Percentiles rank a stretch among this genome's conserved stretches.
These are phyloP conservation scores for Falcaria lacertinaria DNA, from an alignment of 2,888 invertebrate genomes.

Conservation along the genomic window DNA sequence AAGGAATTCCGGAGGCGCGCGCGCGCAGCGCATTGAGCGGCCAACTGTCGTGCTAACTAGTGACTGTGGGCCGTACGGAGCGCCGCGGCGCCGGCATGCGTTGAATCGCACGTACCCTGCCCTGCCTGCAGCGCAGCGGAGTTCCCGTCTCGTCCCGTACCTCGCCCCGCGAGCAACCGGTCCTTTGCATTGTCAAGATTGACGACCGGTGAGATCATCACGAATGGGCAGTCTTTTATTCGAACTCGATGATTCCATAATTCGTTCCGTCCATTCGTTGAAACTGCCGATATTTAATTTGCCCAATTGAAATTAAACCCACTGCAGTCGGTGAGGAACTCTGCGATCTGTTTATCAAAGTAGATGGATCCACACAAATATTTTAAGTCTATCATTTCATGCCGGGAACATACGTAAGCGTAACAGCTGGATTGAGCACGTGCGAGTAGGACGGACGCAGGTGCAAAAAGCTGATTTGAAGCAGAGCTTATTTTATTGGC, in stretches of 20 bases:
- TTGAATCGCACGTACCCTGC: conserved; percentile 65
- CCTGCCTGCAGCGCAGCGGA: conserved; percentile 60
- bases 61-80: conserved; percentile 37
- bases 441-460: conserved; percentile 74
- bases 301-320: no score
- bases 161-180: conserved; percentile 61
- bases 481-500: conserved; percentile 54
- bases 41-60: conserved; percentile 64
- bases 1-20: conserved; percentile 49
- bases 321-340: no score
- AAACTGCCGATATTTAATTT: conserved; percentile 12
- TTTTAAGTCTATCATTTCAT: conserved; percentile 4
- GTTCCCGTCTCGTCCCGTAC: conserved; percentile 50
- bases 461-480: conserved; percentile 51
- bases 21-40: conserved; percentile 70
- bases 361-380: not conserved
- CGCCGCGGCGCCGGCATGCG: conserved; percentile 38
- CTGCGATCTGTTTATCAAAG: not conserved
- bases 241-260: conserved; percentile 42
- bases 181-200: conserved; percentile 77
- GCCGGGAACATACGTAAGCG: conserved; percentile 25
- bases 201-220: conserved; percentile 76
- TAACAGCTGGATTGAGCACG: conserved; percentile 60
- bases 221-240: conserved; percentile 52
- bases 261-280: conserved; percentile 22